Base-by-base conservation (phyloP, 2,113 vertebrate genomes). In the Platysteira castanea region DNA sequence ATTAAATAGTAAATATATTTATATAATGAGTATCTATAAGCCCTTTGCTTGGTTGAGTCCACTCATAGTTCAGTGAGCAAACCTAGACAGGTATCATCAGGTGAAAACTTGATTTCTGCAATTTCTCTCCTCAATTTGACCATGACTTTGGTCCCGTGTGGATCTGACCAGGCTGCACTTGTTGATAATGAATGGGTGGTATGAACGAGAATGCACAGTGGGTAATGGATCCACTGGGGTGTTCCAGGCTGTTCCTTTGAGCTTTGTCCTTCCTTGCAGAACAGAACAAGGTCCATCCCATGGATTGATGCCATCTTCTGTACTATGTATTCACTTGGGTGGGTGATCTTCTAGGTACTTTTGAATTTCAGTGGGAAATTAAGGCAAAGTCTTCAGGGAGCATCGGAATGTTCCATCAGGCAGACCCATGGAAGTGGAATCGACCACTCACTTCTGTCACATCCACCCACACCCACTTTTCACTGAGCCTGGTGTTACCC, bases 81-180 rank as follows among this genome's bases (percentile, higher is more conserved):
- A 56, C 64, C 39, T 56, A n/a, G 65, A 18, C 49, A 39, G 5
- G 3, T 3, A 1, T 44, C 27, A 26, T 64, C 10, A n/a, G 44
- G 24, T n/a, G 6, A 64, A 46, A 50, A 30, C 26, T 6, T 3
- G 5, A 14, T 68, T 67, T 87, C 28, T 90, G 27, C 17, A 9
- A 2, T 65, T 87, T 71, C 16, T 67, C 3, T 37, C 41, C 44
- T 70, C 27, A 30, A 81, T 77, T 47, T 60, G 49, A 28, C 39
- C 8, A 0, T 67, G 33, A 16, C 35, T 71, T 87, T 76, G 31
- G 24, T 44, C 24, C 27, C 0, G 0, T 63, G 3, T 26, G 47
- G 35, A 22, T 79, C 11, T 83, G 37, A 46, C 13, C 26, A 44
- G 71, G 28, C 77, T 71, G 37, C 11, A 12, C 18, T 54, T 15